Percentiles rank a stretch among this genome's conserved stretches.
Evolutionary conservation across 2,113 vertebrate genomes (phyloP).

Genomic region (Aplodontia rufa): DNA sequence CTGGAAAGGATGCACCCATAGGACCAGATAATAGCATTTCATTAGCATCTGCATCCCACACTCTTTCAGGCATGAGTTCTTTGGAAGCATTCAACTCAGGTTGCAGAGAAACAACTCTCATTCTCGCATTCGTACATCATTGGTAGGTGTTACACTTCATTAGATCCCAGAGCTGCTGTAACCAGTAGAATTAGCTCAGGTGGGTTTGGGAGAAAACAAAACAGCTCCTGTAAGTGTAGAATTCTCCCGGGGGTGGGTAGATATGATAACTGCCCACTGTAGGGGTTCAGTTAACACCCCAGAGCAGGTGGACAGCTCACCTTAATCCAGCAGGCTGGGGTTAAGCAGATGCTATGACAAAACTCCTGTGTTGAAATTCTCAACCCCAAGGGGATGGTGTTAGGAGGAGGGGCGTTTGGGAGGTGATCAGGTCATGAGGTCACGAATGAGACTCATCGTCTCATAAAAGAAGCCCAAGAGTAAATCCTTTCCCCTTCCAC

Average conservation of each 20-base stretch:
- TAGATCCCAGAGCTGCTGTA: not conserved
- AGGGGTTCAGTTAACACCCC: too few relatives aligned
- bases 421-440: not conserved
- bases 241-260: not conserved
- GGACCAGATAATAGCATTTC: not conserved
- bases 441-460: not conserved
- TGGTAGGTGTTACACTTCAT: not conserved
- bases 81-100: not conserved
- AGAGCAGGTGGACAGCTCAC: not conserved
- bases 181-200: not conserved
- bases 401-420: not conserved
- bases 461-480: not conserved
- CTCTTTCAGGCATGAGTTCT: accelerated
- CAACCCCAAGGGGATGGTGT: not conserved
- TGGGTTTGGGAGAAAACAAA: not conserved
- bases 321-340: too few relatives aligned
- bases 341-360: not conserved
- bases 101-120: not conserved
- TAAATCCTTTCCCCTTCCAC: not conserved
- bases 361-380: not conserved
- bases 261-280: accelerated
- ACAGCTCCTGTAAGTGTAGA: not conserved
- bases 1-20: not conserved
- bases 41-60: not conserved
- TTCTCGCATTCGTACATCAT: not conserved